phyloP scores from a whole-genome alignment of 2,797 vertebrate genomes.

The Intellagama lesueurii region DNA sequence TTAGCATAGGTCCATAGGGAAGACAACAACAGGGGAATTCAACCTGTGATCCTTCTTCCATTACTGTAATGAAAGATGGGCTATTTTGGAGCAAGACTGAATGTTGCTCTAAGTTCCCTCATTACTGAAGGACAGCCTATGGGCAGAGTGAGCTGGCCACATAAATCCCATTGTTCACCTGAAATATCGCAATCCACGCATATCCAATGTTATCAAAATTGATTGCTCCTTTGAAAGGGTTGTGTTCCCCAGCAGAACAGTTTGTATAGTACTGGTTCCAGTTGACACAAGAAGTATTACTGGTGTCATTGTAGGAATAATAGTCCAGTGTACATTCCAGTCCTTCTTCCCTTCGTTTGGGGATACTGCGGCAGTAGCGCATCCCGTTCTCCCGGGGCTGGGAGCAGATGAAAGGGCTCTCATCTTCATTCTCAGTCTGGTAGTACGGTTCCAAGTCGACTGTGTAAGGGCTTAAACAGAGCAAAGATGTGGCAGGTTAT shows the following conservation, averaged over 20 bases:
- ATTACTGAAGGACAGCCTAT: background rate
- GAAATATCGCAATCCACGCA: constrained; percentile 98
- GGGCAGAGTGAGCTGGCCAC: background rate
- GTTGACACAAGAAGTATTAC: constrained; percentile 95
- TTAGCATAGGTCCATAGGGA: background rate
- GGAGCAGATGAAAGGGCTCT: constrained; percentile 98
- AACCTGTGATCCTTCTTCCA: background rate
- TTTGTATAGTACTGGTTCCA: constrained; percentile 99
- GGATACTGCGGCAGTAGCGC: constrained; percentile 89
- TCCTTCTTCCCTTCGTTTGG: constrained; percentile 86
- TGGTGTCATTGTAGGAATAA: constrained; percentile 91
- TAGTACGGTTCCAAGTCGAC: constrained; percentile 88
- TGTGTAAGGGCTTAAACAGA: constrained; percentile 81
- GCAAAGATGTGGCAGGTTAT: constrained; percentile 36
- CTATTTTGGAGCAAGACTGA: background rate
- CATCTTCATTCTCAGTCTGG: constrained; percentile 94
- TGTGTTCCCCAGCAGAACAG: constrained; percentile 89
- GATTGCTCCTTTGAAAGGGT: constrained; percentile 97
- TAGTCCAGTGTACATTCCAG: constrained; percentile 89
- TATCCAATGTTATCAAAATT: constrained; percentile 99
- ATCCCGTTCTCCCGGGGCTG: constrained; percentile 91
- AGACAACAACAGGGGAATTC: background rate
- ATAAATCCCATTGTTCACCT: constrained; percentile 78
- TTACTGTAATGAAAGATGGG: background rate
- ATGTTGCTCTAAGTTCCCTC: background rate